A percentile compares a stretch with the other conserved stretches of the same genome.
Conservation (phyloP, 2,888 invertebrate species). For the Harpalus rufipes region DNA sequence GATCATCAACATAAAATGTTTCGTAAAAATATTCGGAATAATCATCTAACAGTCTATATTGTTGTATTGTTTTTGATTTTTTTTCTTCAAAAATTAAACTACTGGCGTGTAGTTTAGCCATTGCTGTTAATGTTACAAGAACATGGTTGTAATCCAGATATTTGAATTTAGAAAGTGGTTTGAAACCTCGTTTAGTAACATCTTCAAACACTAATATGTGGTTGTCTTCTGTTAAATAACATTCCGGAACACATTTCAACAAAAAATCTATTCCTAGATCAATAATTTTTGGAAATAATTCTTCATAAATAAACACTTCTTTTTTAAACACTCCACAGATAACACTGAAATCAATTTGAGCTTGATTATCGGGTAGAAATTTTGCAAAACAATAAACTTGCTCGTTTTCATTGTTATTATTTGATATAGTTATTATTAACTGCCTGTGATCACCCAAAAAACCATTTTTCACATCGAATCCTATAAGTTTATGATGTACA, state of each 20-base stretch:
- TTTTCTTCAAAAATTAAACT: conserved; percentile 64
- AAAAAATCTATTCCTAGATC: conserved; percentile 61
- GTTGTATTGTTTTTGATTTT: conserved; percentile 28
- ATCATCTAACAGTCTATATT: conserved; percentile 68
- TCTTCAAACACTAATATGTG: conserved; percentile 68
- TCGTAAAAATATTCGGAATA: conserved; percentile 53
- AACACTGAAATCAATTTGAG: conserved; percentile 71
- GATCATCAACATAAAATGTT: conserved; percentile 61
- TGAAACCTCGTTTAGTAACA: conserved; percentile 64
- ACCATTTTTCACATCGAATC: conserved; percentile 70
- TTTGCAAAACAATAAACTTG: conserved; percentile 72
- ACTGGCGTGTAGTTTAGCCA: background rate
- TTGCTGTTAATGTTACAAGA: background rate
- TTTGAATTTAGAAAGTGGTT: conserved; percentile 60
- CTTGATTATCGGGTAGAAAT: conserved; percentile 71
- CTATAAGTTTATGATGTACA: conserved; percentile 67
- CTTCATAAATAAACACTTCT: conserved; percentile 66
- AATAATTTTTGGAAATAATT: conserved; percentile 68
- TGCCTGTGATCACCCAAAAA: conserved; percentile 72
- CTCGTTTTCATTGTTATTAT: conserved; percentile 66
- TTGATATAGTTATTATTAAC: conserved; percentile 69
- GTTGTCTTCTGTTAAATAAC: conserved; percentile 53
- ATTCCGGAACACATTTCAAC: conserved; percentile 45
- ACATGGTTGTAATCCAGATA: conserved; percentile 68
- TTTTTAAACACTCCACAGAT: conserved; percentile 62